Base-by-base conservation (phyloP, 1,140 invertebrate genomes). In the Drosophila sp. region DNA sequence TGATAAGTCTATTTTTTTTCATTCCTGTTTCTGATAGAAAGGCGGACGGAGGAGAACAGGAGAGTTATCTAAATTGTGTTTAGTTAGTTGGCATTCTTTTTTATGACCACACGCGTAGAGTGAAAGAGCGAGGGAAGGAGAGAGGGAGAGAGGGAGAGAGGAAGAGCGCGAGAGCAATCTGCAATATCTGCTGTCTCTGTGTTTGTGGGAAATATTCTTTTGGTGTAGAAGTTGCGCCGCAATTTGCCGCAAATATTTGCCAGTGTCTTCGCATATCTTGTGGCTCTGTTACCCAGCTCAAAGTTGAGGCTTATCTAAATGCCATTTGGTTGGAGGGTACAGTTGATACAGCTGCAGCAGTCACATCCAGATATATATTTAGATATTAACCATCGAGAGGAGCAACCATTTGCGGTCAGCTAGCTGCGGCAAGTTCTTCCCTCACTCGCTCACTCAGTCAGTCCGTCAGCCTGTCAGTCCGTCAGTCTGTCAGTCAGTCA, bases 241-340 rank as follows among this genome's bases (percentile, higher is more conserved):
- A 46, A 63, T 36, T 56, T 29, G 32, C 74, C 70, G 32, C 70
- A 72, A 73, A 73, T 76, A 76, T 73, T 72, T 72, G 25, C 50
- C 18, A 21, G 29, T 50, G 34, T 46, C 43, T 56, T 59, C 34
- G 56, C 56, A 65, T 46, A 57, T 64, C 43, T 75, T 71, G 53
- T 54, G 48, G 45, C 43, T 13, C 1, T 41, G 14, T 41, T 14
- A 41, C 40, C 32, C 29, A 11, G 40, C 64, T 45, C 48, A 72
- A 73, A 78, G 50, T 78, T 78, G 32, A 2, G 65, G 62, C 78
- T 87, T 84, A 84, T 84, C 81, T 84, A 87, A 84, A 81, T 81
- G 81, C 78, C 81, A 81, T 50, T 84, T 81, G 70, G 36, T 58
- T 27, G 25, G 45, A 58, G 69, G 62, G 34, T 66, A 78, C 62